Percentiles rank a stretch among this genome's conserved stretches.
phyloP scores from a whole-genome alignment of 2,113 vertebrate species.

The Podarcis raffonei region DNA sequence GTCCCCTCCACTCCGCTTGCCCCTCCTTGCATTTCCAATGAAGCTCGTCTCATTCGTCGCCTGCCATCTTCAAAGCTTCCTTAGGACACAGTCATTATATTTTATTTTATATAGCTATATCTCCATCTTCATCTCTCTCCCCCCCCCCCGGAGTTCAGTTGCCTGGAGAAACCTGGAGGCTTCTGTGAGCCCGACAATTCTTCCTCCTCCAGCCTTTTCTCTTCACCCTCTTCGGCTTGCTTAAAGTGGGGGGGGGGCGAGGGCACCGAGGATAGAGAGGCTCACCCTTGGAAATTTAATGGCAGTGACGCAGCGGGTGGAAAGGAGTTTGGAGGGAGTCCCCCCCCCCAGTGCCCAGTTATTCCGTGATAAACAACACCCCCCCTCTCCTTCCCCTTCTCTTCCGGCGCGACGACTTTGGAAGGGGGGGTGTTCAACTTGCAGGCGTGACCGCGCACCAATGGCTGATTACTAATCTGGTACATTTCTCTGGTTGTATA shows the following conservation, averaged over 20 bases:
- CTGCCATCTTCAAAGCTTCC: constrained; percentile 80
- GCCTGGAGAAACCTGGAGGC: constrained; percentile 54
- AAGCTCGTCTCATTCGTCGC: constrained; percentile 76
- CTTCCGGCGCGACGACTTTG: neutral
- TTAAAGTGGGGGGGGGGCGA: neutral
- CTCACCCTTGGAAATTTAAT: rapidly evolving
- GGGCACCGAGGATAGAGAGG: neutral
- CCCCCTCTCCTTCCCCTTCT: neutral
- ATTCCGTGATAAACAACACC: neutral
- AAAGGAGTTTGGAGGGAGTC: neutral
- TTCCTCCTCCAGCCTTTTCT: neutral
- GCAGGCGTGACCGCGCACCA: neutral
- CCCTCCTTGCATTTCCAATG: constrained; percentile 80
- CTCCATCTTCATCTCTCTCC: rapidly evolving
- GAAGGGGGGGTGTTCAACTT: neutral
- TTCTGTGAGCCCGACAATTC: neutral
- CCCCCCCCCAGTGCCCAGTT: neutral
- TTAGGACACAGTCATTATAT: constrained; percentile 61
- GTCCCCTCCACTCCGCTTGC: constrained; percentile 46
- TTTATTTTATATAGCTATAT: neutral
- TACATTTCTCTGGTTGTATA: neutral
- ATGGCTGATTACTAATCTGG: neutral
- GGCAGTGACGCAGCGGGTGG: neutral
- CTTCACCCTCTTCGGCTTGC: neutral
- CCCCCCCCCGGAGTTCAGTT: constrained; percentile 44